A percentile compares a stretch with the other conserved stretches of the same genome.
phyloP scores from a whole-genome alignment of 2,113 vertebrate species.

The Bubo scandiacus region DNA sequence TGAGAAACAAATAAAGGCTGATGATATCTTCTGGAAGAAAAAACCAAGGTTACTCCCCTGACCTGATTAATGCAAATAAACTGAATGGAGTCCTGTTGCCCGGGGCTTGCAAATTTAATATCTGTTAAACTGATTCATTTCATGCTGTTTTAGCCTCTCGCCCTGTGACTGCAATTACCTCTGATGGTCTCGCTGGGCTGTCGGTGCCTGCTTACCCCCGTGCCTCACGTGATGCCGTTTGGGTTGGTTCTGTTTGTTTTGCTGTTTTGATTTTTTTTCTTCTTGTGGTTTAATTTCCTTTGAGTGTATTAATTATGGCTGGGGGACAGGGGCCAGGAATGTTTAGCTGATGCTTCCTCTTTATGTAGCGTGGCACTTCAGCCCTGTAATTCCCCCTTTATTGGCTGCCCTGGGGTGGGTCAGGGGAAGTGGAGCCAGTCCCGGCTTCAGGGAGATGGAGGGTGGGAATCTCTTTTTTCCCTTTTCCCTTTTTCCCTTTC shows the following conservation, averaged over 20 bases:
- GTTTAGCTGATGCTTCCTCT: slow-evolving; percentile 9
- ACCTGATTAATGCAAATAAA: slow-evolving; percentile 70
- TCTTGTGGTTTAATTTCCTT: slow-evolving; percentile 59
- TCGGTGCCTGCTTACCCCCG: neutral
- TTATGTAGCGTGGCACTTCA: neutral
- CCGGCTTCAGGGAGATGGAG: fast-evolving
- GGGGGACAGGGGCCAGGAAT: neutral
- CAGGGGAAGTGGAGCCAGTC: neutral
- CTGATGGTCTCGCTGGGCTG: neutral
- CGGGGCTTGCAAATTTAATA: slow-evolving; percentile 64
- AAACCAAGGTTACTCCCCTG: slow-evolving; percentile 56
- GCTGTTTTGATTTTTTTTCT: neutral
- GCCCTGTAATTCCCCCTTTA: neutral
- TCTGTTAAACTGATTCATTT: slow-evolving; percentile 62
- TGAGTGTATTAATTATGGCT: slow-evolving; percentile 49
- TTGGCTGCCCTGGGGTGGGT: neutral
- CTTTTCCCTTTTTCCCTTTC: neutral
- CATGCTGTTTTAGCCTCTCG: slow-evolving; percentile 60
- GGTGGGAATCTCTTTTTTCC: neutral
- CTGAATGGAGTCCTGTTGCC: slow-evolving; percentile 46
- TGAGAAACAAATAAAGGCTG: slow-evolving; percentile 60
- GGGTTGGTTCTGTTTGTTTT: neutral
- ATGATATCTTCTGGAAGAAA: slow-evolving; percentile 43
- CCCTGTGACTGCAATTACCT: slow-evolving; percentile 60
- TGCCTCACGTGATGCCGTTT: neutral